Percentiles rank a stretch among this genome's conserved stretches.
These are phyloP conservation scores for Odontocerum albicorne DNA, from an alignment of 2,888 invertebrate species.

Conservation along the genomic window DNA sequence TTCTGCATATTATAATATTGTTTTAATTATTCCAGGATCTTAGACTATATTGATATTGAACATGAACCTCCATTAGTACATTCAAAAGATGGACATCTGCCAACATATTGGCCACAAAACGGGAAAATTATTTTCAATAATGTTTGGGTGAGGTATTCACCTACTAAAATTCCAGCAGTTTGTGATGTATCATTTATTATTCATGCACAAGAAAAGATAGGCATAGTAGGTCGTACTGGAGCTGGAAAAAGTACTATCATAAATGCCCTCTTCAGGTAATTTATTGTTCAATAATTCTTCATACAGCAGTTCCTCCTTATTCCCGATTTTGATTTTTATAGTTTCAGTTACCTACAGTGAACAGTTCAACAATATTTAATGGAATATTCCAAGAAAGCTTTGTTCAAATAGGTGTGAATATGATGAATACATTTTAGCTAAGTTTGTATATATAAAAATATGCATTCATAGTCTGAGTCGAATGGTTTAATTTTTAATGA, in stretches of 20 bases:
- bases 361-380: too few species aligned
- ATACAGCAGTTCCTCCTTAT: too few species aligned
- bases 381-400: too few species aligned
- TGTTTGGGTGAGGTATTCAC: slow-evolving; percentile 57
- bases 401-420: too few species aligned
- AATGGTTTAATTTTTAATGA: too few species aligned
- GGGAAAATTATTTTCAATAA: slow-evolving; percentile 56
- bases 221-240: slow-evolving; percentile 68
- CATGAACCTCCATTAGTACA: slow-evolving; percentile 52
- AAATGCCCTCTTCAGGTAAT: slow-evolving; percentile 62
- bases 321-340: too few species aligned
- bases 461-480: too few species aligned
- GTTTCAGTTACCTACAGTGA: too few species aligned
- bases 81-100: slow-evolving; percentile 46
- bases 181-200: slow-evolving; percentile 54
- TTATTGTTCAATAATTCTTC: neutral
- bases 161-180: slow-evolving; percentile 56
- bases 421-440: too few species aligned
- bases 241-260: slow-evolving; percentile 73
- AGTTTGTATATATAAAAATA: too few species aligned
- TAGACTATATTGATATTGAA: slow-evolving; percentile 66
- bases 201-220: slow-evolving; percentile 61
- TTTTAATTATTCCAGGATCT: slow-evolving; percentile 49
- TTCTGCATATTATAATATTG: slow-evolving; percentile 1
- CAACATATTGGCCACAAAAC: slow-evolving; percentile 55